These are phyloP conservation scores for Argyra leucocephala DNA, from an alignment of 2,888 invertebrate species.

Conservation along the genomic window DNA sequence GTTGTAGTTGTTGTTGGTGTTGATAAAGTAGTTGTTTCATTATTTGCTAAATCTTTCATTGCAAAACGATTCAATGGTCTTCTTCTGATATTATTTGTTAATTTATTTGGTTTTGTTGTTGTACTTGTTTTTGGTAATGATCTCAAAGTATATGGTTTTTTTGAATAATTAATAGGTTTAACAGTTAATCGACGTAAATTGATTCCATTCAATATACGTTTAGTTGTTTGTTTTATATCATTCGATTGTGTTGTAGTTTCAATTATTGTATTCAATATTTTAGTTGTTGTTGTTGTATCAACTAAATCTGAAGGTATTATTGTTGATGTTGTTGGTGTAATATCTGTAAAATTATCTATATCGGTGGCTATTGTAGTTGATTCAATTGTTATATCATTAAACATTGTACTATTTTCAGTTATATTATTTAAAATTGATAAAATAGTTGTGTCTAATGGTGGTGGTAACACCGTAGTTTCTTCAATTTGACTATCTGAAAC, in stretches of 20 bases:
- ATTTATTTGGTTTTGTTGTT: conserved; percentile 10
- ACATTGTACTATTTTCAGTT: not conserved
- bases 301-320: too few species aligned
- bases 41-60: not conserved
- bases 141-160: conserved; percentile 8
- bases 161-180: conserved; percentile 11
- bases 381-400: not conserved
- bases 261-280: not conserved
- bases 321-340: not conserved
- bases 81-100: not conserved
- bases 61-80: not conserved
- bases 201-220: not conserved
- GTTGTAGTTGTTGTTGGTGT: not conserved
- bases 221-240: not conserved
- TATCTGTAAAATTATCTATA: not conserved
- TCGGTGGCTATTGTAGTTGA: not conserved
- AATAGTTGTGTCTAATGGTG: not conserved
- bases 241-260: not conserved
- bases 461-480: not conserved
- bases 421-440: not conserved
- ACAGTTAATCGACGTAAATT: not conserved
- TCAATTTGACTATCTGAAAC: not conserved
- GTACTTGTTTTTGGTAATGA: conserved; percentile 7
- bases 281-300: not conserved
- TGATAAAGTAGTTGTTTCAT: not conserved